Percentiles rank a stretch among this genome's conserved stretches.
Conservation (phyloP, 2,797 vertebrate genomes). For the Steatocranus sp. region DNA sequence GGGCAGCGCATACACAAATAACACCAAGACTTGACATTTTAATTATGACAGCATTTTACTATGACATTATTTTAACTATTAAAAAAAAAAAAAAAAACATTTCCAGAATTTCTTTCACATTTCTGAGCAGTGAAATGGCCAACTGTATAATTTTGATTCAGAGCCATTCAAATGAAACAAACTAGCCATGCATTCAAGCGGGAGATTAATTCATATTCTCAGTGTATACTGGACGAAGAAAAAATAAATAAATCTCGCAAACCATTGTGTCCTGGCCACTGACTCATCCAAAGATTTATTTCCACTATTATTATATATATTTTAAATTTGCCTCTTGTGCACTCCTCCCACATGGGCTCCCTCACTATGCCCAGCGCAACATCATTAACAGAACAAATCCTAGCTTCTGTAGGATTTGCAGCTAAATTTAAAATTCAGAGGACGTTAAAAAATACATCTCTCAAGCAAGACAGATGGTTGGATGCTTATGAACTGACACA, state of each 20-base stretch:
- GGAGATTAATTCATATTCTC: not conserved
- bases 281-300: not conserved
- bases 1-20: not conserved
- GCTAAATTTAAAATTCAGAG: not conserved
- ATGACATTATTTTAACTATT: not conserved
- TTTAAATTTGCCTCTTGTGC: not conserved
- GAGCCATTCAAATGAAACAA: not conserved
- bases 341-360: slow-evolving; percentile 14
- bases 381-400: not conserved
- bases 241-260: not conserved
- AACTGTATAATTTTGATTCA: not conserved
- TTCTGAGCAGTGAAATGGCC: not conserved
- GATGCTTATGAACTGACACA: not conserved
- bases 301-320: not conserved
- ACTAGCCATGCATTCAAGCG: not conserved
- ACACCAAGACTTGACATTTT: not conserved
- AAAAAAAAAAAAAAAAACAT: not conserved
- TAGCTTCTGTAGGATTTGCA: not conserved
- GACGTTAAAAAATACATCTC: not conserved
- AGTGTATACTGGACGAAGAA: not conserved
- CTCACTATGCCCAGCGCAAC: not conserved
- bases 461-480: not conserved
- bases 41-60: not conserved
- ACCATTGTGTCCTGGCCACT: not conserved
- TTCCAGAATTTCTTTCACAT: not conserved